phyloP scores from a whole-genome alignment of 2,797 vertebrate genomes.

The Scarus forsteni region DNA sequence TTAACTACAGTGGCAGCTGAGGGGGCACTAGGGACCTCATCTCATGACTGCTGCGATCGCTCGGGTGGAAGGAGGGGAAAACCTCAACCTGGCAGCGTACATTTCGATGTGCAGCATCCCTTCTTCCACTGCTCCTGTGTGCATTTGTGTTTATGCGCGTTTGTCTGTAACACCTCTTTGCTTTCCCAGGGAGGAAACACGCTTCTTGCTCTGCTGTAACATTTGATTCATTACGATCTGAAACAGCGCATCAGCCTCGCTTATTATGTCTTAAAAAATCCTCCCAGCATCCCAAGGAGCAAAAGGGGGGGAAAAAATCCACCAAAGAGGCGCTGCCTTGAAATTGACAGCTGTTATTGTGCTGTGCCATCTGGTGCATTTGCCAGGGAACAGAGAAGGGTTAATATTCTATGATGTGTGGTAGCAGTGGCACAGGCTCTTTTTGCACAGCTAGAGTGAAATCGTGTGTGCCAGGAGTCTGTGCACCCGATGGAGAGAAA shows the following conservation, averaged over 20 bases:
- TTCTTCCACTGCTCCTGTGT: slow-evolving; percentile 42
- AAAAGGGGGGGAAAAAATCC: slow-evolving; percentile 75
- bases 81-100: slow-evolving; percentile 65
- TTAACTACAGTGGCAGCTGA: slow-evolving; percentile 92
- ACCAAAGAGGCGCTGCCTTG: slow-evolving; percentile 85
- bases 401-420: slow-evolving; percentile 91
- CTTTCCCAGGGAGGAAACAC: slow-evolving; percentile 76
- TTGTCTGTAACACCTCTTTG: slow-evolving; percentile 70
- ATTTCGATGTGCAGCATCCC: slow-evolving; percentile 66
- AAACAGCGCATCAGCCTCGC: slow-evolving; percentile 81
- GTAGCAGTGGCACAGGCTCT: slow-evolving; percentile 82
- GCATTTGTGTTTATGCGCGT: slow-evolving; percentile 23
- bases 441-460: slow-evolving; percentile 75
- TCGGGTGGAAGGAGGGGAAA: slow-evolving; percentile 69
- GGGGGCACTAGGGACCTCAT: slow-evolving; percentile 84
- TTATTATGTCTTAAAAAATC: slow-evolving; percentile 86
- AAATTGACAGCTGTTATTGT: slow-evolving; percentile 90
- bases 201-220: slow-evolving; percentile 75
- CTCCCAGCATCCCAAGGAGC: slow-evolving; percentile 81
- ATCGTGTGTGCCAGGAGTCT: slow-evolving; percentile 81
- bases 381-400: slow-evolving; percentile 88
- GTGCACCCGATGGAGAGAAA: slow-evolving; percentile 83
- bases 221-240: slow-evolving; percentile 81
- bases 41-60: slow-evolving; percentile 80
- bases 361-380: slow-evolving; percentile 87